Evolutionary conservation across 2,113 vertebrate genomes (phyloP).

Genomic region (Cathartes aura): DNA sequence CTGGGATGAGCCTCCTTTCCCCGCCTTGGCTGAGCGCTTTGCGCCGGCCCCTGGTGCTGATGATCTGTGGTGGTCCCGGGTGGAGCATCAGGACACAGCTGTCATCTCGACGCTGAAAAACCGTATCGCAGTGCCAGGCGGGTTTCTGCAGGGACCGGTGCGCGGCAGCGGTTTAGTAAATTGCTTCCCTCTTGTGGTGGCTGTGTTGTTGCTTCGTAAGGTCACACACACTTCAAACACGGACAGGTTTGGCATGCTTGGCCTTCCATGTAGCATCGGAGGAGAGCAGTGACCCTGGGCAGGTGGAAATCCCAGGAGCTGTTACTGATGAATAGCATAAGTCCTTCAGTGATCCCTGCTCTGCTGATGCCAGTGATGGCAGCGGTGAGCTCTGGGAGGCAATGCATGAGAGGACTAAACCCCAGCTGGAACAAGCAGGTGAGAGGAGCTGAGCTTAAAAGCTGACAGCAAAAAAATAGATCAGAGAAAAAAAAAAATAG

Average conservation of each 20-base stretch:
- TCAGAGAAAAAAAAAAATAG: background rate
- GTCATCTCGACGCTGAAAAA: background rate
- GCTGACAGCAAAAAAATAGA: background rate
- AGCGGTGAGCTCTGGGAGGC: background rate
- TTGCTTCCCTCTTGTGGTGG: background rate
- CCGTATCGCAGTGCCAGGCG: rapidly evolving
- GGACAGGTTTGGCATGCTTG: rapidly evolving
- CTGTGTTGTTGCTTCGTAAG: background rate
- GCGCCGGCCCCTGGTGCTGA: rapidly evolving
- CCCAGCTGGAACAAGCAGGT: background rate
- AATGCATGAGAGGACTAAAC: background rate
- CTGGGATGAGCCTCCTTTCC: background rate
- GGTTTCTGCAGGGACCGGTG: background rate
- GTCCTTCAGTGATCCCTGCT: background rate
- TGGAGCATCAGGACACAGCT: background rate
- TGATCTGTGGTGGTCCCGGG: background rate
- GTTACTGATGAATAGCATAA: background rate
- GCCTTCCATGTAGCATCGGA: background rate
- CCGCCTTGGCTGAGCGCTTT: rapidly evolving
- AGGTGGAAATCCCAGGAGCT: background rate
- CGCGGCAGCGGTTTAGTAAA: background rate
- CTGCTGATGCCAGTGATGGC: background rate
- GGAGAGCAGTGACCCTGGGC: too few species aligned
- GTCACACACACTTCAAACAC: background rate
- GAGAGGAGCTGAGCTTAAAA: background rate